Evolutionary conservation across 2,797 vertebrate species (phyloP), one percentile per base, ranked within the genome.

Genomic region (Pteropus rufus): DNA sequence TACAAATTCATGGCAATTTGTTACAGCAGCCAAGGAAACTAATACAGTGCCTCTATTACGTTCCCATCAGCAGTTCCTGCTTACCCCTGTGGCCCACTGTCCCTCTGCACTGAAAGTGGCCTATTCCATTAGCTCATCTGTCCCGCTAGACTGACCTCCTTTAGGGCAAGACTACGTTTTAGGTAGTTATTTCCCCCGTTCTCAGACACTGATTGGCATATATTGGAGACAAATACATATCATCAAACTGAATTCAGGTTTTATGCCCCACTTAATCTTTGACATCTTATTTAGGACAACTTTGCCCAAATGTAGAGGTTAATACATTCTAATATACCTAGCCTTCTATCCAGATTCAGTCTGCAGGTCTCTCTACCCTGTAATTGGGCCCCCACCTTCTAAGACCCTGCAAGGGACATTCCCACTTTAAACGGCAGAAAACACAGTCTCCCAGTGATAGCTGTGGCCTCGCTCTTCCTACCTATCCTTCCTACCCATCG

Each of bases 41-140:
- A n/a, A 73, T 1, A 14, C 24, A 15, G 62, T 12, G 12, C n/a
- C 12, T 86, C 46, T 6, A 8, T 3, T 18, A 3, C 7, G 34
- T 8, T 46, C 46, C 60, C 26, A 23, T 10, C 18, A 19, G 31
- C 4, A 56, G 5, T 8, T 36, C 34, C 26, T 34, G 49, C 23
- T 46, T 9, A 18, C 34, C 39, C 70, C 34, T 0, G 0, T 0
- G 65, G 56, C 8, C 26, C 41, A 7, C 1, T 14, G 56, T 15
- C 29, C 76, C 77, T 60, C 36, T 41, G 41, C 2, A 7, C 3
- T 9, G n/a, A 64, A 64, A 21, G 15, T 2, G 29, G 64, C 18
- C 85, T 39, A 15, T 24, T 11, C 16, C 11, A 44, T 15, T 12
- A 7, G 86, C 62, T 83, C 10, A 44, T 39, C 19, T 34, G 24